Base-by-base conservation (phyloP, 2,888 invertebrate species). In the Pyralis farinalis region DNA sequence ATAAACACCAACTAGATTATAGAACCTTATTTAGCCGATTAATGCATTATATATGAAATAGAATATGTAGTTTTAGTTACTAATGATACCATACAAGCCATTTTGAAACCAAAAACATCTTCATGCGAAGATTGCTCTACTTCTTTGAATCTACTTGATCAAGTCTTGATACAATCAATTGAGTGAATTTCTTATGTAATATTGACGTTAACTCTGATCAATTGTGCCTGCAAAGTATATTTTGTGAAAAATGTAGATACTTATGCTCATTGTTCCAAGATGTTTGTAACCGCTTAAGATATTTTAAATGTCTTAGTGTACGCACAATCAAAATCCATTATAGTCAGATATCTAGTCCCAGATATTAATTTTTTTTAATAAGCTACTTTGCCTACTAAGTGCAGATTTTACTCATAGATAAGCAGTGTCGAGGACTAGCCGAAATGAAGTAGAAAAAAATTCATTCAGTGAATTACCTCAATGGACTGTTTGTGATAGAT, bases 341-440 rank as follows among this genome's bases (percentile, higher is more conserved):
- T 87, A 87, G 87, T 87, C 86, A 87, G 71, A 72, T 70, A 61
- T 87, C 86, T 87, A 87, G 86, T 87, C 86, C 71, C 75, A 75
- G 66, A 80, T 74, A 71, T 71, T 70, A 68, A 69, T 71, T 69
- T 67, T 16, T 74, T 66, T 66, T 65, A n/a, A 58, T 73, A 72
- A 75, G 73, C 65, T 63, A 61, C 58, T 59, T 68, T 54, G 64
- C 71, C 69, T 60, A 57, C 55, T 71, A 67, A 63, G 63, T 71
- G 62, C 74, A 71, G 71, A 64, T 57, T 50, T 64, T 64, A 74
- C 73, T 73, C 71, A 72, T 67, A 71, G 58, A 58, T 70, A 65
- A 64, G 62, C 58, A 63, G 63, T 62, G 53, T 56, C 55, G 50
- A 51, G 59, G 58, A 57, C 47, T 68, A 62, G 60, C 67, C 58